A percentile compares a stretch with the other conserved stretches of the same genome.
Conservation (phyloP, 2,888 invertebrate species). For the Drosophila helvetica region DNA sequence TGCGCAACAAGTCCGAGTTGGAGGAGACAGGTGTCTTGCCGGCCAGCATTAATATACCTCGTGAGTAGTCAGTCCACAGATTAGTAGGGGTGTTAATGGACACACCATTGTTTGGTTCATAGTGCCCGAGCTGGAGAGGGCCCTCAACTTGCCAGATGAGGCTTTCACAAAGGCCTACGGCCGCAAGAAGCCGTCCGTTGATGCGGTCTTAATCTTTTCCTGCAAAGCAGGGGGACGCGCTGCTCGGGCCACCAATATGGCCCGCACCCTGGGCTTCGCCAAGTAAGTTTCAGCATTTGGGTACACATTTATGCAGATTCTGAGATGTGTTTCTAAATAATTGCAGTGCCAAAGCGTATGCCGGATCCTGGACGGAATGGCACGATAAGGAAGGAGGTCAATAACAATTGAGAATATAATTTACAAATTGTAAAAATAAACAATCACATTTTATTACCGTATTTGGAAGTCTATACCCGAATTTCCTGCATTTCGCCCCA, state of each 20-base stretch:
- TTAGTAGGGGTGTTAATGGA: slow-evolving; percentile 11
- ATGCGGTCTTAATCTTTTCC: slow-evolving; percentile 87
- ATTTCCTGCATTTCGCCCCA: slow-evolving; percentile 88
- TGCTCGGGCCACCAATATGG: slow-evolving; percentile 86
- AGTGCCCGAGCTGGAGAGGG: slow-evolving; percentile 79
- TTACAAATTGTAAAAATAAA: slow-evolving; percentile 42
- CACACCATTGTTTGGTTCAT: not conserved
- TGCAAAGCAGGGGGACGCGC: slow-evolving; percentile 90
- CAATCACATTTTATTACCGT: not conserved
- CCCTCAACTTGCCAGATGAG: slow-evolving; percentile 73
- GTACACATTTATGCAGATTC: slow-evolving; percentile 1
- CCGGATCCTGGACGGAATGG: slow-evolving; percentile 84
- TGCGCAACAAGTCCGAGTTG: slow-evolving; percentile 90
- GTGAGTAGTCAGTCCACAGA: slow-evolving; percentile 85
- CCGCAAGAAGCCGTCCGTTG: slow-evolving; percentile 86
- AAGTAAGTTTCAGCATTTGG: slow-evolving; percentile 68
- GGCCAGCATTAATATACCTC: slow-evolving; percentile 90
- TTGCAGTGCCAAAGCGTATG: slow-evolving; percentile 81
- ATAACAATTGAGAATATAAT: slow-evolving; percentile 30
- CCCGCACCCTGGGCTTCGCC: slow-evolving; percentile 75
- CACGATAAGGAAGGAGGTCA: slow-evolving; percentile 70
- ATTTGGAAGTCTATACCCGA: slow-evolving; percentile 39
- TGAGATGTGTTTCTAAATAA: slow-evolving; percentile 32
- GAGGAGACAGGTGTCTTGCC: slow-evolving; percentile 89
- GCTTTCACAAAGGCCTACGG: slow-evolving; percentile 83